Base-by-base conservation (phyloP, 2,888 invertebrate genomes). In the Torymus auratus region DNA sequence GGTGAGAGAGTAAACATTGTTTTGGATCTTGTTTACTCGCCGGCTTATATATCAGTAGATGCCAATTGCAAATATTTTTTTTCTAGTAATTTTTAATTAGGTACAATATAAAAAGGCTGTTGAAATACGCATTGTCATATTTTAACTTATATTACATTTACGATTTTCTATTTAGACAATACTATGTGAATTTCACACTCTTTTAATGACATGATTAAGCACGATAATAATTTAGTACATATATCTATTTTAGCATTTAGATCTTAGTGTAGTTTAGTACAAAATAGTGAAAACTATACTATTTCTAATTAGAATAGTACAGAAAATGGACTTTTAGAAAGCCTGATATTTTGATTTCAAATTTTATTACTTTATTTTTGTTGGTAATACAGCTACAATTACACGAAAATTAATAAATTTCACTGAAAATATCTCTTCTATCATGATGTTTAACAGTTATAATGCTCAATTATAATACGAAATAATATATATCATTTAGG, bases 301-400 rank as follows among this genome's bases (percentile, higher is more conserved):
- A 62, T 73, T 64, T 64, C 13, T 71, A 60, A n/a, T 73, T 77
- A 77, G 69, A 62, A 64, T 82, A 83, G 83, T 81, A 77, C 82
- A 76, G 77, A 83, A 65, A 81, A 84, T 82, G 80, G 80, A 83
- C 77, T 72, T 81, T 77, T 83, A 50, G 28, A 83, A 80, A 73
- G 84, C 82, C 80, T 84, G 81, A 23, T 71, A 64, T 64, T 64
- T 28, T 55, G 56, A 56, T 60, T 60, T 58, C n/a, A 10, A 50
- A 17, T 58, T 41, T 28, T 70, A 50, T 70, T 17, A 15, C 58
- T 70, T 60, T 65, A 20, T 71, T 71, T 71, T 20, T 50, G 5
- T 52, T 23, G 15, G 23, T 72, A 14, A 52, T 23, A 62, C 23
- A 62, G 23, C 5, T 61, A 28, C 52, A 58, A 41, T 41, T 20